Evolutionary conservation across 2,888 invertebrate species (phyloP), one percentile per base, ranked within the genome.

Genomic region (Clepsis dumicolana): DNA sequence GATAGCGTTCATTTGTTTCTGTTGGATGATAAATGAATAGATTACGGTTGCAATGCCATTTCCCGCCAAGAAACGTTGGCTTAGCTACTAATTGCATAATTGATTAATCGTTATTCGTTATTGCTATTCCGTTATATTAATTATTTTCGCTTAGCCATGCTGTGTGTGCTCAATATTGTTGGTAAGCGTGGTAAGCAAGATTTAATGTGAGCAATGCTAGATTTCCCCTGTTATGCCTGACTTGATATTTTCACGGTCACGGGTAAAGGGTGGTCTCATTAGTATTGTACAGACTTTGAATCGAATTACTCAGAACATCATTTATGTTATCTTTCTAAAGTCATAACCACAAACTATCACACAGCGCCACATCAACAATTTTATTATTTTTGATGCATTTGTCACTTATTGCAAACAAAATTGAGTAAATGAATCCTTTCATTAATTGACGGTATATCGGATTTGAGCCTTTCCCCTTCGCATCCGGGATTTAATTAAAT

Each of bases 61-160:
- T 62, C 38, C 56, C 62, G 62, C 67, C 38, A 68, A 68, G 68
- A 57, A 68, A 57, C 57, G 41, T 66, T 8, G 59, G 57, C 63
- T 68, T 68, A 63, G 63, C 52, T 52, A 64, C 64, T 68, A 68
- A 68, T 68, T 68, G 64, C 63, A 68, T 64, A 64, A 52, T 57
- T 68, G 68, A 68, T 68, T 68, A 68, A 68, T 68, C 53, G 68
- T 64, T 68, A 53, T 68, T 63, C 63, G 62, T 68, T 68, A 68
- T 68, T 59, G 64, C 68, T 56, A 59, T 56, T 35, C 32, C 44
- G 63, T 38, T 48, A 52, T 64, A 64, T 64, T 68, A 57, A 68
- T 68, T 59, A 64, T 68, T 68, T 68, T 68, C 52, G 59, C 63
- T 57, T 29, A 44, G 12, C 65, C 66, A 38, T 27, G 25, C 61